These are phyloP conservation scores for Microctenopoma stevenorrisi DNA, from an alignment of 2,797 vertebrate species.

Conservation along the genomic window DNA sequence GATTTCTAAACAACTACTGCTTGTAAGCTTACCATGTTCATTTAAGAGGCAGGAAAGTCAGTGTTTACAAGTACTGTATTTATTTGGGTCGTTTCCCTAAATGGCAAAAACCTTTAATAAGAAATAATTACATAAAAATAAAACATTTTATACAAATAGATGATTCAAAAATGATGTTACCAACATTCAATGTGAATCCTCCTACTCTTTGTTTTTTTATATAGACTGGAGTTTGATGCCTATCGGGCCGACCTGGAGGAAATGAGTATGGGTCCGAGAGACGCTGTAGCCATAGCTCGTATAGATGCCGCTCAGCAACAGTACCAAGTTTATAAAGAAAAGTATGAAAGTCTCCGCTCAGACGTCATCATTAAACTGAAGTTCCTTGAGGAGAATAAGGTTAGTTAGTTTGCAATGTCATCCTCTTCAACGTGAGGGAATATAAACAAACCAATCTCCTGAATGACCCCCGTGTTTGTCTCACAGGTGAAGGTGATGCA, in stretches of 20 bases:
- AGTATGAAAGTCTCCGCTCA: conserved; percentile 93
- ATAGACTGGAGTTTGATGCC: conserved; percentile 94
- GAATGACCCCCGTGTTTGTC: background rate
- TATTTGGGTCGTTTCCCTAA: no score
- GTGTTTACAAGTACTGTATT: background rate
- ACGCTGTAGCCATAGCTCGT: conserved; percentile 88
- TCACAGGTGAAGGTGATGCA: conserved; percentile 98
- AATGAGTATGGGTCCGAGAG: conserved; percentile 91
- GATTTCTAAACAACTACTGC: background rate
- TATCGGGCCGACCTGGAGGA: conserved; percentile 97
- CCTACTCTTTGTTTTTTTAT: background rate
- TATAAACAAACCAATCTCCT: background rate
- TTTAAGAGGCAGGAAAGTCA: background rate
- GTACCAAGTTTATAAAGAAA: conserved; percentile 93
- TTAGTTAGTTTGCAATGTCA: conserved; percentile 44
- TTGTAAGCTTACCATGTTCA: background rate
- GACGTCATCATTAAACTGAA: conserved; percentile 96
- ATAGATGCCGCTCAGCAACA: conserved; percentile 92
- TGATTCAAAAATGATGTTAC: no score
- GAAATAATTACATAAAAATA: background rate
- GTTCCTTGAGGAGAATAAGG: conserved; percentile 99
- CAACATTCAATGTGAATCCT: no score
- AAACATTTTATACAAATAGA: background rate
- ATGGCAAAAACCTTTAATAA: background rate
- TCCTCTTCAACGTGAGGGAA: background rate